Base-by-base conservation (phyloP, 1,140 invertebrate genomes). In the Medauroidea extradentata region DNA sequence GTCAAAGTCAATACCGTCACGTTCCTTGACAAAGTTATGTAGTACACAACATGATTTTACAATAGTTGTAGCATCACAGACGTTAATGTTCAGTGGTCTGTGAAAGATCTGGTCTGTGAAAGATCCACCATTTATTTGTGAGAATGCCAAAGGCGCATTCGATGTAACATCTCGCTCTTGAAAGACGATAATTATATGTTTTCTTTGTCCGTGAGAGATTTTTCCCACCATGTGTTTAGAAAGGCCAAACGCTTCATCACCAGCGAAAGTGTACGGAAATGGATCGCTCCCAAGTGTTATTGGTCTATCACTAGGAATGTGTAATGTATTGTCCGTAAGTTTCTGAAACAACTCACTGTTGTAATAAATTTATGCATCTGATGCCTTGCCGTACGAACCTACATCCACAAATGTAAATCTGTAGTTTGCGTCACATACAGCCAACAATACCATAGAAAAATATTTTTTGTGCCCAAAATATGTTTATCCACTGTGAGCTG, bases 181-280 rank as follows among this genome's bases (percentile, higher is more conserved):
- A 68, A 11, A 73, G 59, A 16, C 75, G 53, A 60, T 76, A 75
- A 59, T 75, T 74, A 57, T 65, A 73, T 27, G 71, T 65, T 52
- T 60, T 51, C 63, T 78, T 68, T 42, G 69, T 50, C 23, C 68
- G 38, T 44, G 62, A 53, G 29, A 75, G 55, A 34, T 67, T 21
- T 46, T 63, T 64, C 18, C 67, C 61, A 27, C 70, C 69, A 64
- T 57, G 56, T 72, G 70, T 42, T 38, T 24, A 29, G 59, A 65
- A 24, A 78, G 65, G 43, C 71, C 65, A 65, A 79, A 81, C 38
- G 74, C 76, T 57, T 72, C 72, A 69, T 81, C 78, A 16, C 9
- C 51, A 42, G 23, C 51, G 19, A 53, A 53, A 9, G 38, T 13
- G 19, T n/a, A 21, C 11, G 51, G 51, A 11, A 53, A 21, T 19